Base-by-base conservation (phyloP, 2,797 vertebrate species). In the Oreochromis mossambicus region DNA sequence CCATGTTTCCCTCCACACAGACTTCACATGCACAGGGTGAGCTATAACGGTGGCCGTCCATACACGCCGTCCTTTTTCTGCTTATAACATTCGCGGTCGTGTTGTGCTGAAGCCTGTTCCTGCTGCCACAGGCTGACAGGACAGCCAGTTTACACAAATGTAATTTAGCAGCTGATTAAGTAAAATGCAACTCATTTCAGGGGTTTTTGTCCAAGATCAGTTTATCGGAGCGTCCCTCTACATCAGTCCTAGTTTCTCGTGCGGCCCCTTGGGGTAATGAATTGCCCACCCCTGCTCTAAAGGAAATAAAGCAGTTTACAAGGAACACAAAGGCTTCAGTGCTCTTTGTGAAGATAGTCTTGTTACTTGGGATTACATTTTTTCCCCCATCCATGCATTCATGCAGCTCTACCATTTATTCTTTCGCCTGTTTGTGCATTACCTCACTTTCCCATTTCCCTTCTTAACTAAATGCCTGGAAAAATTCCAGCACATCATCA, bases 401-500 rank as follows among this genome's bases (percentile, higher is more conserved):
- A 46, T 46, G 21, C 66, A 46, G 38, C 41, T 46, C 24, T 46
- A 7, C 41, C 66, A 73, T 73, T 46, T 46, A 73, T 55, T 87
- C 38, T 8, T 26, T 29, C 32, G 8, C n/a, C 24, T 41, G 13
- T 70, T 61, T 2, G 6, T 75, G 76, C 41, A 29, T 83, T 10
- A 76, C 52, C 58, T 88, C 85, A 77, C 46, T 54, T 77, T 70
- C 38, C 51, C 88, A 78, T 7, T 68, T 83, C 55, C 34, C 85
- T 54, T 54, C 19, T 32, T 19, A 48, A 19, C 56, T 85, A 46
- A 85, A 85, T 29, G 79, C 56, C 82, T 86, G 68, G 63, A 85
- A 51, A 78, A 24, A 86, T 68, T 41, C 77, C 38, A 11, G 52
- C 76, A 70, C 10, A 76, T 81, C 86, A 91, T 82, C 84, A 75